Percentiles rank a stretch among this genome's conserved stretches.
Conservation (phyloP, 1,140 invertebrate species). For the Pachypeltis micranthus region DNA sequence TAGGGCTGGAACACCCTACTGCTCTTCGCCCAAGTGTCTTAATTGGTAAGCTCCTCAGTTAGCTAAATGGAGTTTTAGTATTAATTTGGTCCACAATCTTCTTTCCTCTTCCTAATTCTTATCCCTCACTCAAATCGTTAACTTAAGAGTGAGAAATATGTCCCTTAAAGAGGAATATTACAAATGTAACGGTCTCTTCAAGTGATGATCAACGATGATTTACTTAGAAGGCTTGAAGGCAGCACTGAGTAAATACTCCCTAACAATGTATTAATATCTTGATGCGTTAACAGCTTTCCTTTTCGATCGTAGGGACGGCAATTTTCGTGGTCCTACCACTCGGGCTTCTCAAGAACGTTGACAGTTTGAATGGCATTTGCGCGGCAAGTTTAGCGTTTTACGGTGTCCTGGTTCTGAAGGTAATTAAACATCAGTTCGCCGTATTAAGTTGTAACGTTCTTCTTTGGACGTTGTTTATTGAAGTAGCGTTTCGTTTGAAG, state of each 20-base stretch:
- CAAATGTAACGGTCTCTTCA: too few species aligned
- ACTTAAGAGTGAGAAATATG: too few species aligned
- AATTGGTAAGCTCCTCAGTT: constrained; percentile 32
- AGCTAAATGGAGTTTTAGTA: background rate
- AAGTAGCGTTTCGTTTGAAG: constrained; percentile 40
- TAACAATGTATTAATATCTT: too few species aligned
- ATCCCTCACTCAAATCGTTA: too few species aligned
- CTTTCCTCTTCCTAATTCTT: too few species aligned
- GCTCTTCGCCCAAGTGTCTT: constrained; percentile 47
- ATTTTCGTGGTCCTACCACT: constrained; percentile 80
- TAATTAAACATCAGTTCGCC: constrained; percentile 34
- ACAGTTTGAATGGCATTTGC: constrained; percentile 76
- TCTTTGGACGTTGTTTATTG: background rate
- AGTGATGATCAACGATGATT: too few species aligned
- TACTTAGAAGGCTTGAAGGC: too few species aligned
- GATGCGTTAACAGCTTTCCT: too few species aligned
- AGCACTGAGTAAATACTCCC: too few species aligned
- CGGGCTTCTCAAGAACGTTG: constrained; percentile 78
- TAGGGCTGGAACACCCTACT: constrained; percentile 58
- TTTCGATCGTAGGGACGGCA: constrained; percentile 57
- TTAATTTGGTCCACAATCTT: constrained; percentile 5
- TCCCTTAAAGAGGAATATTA: too few species aligned
- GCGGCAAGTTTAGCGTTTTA: constrained; percentile 86
- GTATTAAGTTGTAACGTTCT: background rate
- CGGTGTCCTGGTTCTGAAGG: constrained; percentile 74